A percentile compares a stretch with the other conserved stretches of the same genome.
Evolutionary conservation across 2,113 vertebrate genomes (phyloP).

Genomic region (Tachycineta bicolor): DNA sequence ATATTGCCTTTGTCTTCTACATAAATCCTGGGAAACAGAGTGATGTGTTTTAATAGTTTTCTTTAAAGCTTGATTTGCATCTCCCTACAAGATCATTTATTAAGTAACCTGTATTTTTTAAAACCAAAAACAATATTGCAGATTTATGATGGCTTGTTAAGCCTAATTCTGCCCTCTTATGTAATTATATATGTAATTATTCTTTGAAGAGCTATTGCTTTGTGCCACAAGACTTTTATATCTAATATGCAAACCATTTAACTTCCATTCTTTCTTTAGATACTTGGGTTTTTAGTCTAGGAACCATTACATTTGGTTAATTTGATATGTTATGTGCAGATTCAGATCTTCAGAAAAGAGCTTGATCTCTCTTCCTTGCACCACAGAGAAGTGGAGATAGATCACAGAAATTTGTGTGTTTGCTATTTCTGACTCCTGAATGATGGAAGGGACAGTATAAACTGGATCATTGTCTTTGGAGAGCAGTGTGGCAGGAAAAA

Average conservation of each 20-base stretch:
- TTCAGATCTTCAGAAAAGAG: background rate
- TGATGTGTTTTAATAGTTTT: background rate
- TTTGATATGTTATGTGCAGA: background rate
- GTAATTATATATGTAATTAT: background rate
- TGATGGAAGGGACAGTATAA: background rate
- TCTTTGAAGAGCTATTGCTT: background rate
- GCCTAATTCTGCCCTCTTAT: background rate
- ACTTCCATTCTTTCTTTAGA: background rate
- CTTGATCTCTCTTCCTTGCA: background rate
- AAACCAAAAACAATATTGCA: background rate
- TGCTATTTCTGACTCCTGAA: background rate
- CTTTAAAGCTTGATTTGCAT: background rate
- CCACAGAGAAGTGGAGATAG: background rate
- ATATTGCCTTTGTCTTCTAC: background rate
- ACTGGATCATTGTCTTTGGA: background rate
- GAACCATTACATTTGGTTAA: background rate
- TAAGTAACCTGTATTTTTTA: background rate
- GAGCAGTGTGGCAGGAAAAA: background rate
- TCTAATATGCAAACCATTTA: background rate
- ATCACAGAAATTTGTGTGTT: background rate
- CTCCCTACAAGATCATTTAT: background rate
- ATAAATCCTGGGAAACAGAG: background rate
- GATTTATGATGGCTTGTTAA: background rate
- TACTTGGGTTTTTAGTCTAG: background rate
- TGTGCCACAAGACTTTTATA: background rate